phyloP scores from a whole-genome alignment of 2,797 vertebrate genomes.

The Anabacerthia variegaticeps region DNA sequence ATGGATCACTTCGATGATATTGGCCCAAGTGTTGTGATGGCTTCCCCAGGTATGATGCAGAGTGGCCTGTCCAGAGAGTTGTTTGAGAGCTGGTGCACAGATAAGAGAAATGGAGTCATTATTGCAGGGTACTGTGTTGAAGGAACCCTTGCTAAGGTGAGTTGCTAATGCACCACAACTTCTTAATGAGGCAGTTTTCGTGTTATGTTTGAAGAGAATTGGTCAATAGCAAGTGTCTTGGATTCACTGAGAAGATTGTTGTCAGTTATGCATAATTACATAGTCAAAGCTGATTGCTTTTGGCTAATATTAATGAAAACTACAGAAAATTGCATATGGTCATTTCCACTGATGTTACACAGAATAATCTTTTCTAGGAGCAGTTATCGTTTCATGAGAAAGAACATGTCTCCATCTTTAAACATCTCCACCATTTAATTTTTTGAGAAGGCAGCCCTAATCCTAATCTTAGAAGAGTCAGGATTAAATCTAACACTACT shows the following conservation, averaged over 20 bases:
- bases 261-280: rapidly evolving
- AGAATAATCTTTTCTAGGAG: neutral
- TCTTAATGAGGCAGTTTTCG: neutral
- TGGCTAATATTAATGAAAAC: neutral
- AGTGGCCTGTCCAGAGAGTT: conserved; percentile 94
- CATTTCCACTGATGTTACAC: neutral
- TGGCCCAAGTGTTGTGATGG: conserved; percentile 96
- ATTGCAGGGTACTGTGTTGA: conserved; percentile 97
- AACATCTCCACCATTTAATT: neutral
- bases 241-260: neutral
- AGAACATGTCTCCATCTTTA: neutral
- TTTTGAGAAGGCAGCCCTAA: neutral
- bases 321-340: neutral
- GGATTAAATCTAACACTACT: neutral
- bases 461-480: neutral
- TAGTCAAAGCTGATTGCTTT: neutral
- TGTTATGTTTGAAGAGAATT: neutral
- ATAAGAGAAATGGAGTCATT: conserved; percentile 96
- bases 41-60: conserved; percentile 98
- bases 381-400: neutral
- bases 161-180: neutral
- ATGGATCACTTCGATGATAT: conserved; percentile 99
- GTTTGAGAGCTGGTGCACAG: conserved; percentile 98
- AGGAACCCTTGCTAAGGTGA: conserved; percentile 94
- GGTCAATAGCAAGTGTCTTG: neutral